phyloP scores from a whole-genome alignment of 1,140 invertebrate species.

The Chelonus insularis region DNA sequence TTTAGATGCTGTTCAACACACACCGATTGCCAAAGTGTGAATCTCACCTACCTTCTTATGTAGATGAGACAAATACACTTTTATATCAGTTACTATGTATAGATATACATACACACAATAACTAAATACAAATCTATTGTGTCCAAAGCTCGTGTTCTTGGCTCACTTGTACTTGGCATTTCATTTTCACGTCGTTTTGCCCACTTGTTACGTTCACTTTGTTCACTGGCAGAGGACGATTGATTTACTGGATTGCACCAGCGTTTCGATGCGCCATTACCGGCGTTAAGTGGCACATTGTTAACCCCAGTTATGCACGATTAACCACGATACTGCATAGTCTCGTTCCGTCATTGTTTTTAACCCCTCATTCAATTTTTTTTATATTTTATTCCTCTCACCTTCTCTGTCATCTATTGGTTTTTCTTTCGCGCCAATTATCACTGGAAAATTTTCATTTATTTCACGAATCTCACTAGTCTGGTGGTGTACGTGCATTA shows the following conservation, averaged over 20 bases:
- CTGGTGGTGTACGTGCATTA: neutral
- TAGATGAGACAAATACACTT: too few species aligned
- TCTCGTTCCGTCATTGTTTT: slow-evolving; percentile 3
- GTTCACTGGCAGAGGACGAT: slow-evolving; percentile 7
- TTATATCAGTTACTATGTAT: too few species aligned
- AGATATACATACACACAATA: too few species aligned
- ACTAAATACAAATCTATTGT: too few species aligned
- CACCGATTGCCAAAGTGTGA: slow-evolving; percentile 8
- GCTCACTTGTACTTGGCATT: slow-evolving; percentile 3
- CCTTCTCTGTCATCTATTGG: neutral
- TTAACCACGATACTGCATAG: slow-evolving; percentile 15
- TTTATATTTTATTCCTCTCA: neutral
- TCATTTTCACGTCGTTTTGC: slow-evolving; percentile 8
- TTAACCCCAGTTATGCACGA: slow-evolving; percentile 25
- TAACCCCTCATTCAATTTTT: neutral
- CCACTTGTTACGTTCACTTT: slow-evolving; percentile 21
- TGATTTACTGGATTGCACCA: slow-evolving; percentile 25
- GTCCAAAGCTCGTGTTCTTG: neutral
- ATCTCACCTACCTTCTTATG: slow-evolving; percentile 3
- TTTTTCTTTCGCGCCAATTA: neutral
- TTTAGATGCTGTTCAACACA: slow-evolving; percentile 23
- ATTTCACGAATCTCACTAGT: neutral
- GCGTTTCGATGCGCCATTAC: slow-evolving; percentile 24
- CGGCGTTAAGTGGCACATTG: slow-evolving; percentile 30
- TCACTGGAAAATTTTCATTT: neutral